These are phyloP conservation scores for Neoitamus cyanurus DNA, from an alignment of 2,888 invertebrate genomes.

Conservation along the genomic window DNA sequence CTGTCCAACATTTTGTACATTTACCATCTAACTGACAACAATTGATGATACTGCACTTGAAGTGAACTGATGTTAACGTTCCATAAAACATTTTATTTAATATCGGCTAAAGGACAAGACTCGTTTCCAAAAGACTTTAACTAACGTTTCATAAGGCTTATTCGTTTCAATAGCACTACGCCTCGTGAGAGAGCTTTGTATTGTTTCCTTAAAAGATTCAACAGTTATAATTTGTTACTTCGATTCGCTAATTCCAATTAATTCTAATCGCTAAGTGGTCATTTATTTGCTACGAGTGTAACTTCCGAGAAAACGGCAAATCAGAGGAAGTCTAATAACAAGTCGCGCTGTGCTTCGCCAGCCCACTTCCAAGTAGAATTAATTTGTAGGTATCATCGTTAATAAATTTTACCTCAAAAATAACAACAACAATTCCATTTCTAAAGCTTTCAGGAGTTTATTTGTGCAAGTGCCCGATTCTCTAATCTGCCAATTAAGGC, in stretches of 20 bases:
- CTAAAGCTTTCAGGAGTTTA: slow-evolving; percentile 44
- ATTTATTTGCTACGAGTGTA: slow-evolving; percentile 26
- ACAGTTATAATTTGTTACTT: not conserved
- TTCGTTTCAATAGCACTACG: not conserved
- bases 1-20: no score
- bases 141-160: slow-evolving; percentile 35
- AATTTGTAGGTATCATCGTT: slow-evolving; percentile 13
- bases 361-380: not conserved
- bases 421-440: slow-evolving; percentile 49
- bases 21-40: no score
- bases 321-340: not conserved
- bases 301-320: not conserved
- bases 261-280: slow-evolving; percentile 45
- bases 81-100: not conserved
- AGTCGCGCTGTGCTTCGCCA: not conserved
- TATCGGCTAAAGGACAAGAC: not conserved
- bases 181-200: not conserved
- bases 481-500: not conserved
- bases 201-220: not conserved
- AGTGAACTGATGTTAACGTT: no score
- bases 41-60: no score
- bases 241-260: not conserved
- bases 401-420: slow-evolving; percentile 23
- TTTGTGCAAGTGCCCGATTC: not conserved
- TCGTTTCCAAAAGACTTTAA: slow-evolving; percentile 8